Percentiles rank a stretch among this genome's conserved stretches.
Evolutionary conservation across 2,888 invertebrate species (phyloP).

Genomic region (Leucophenga maculata): DNA sequence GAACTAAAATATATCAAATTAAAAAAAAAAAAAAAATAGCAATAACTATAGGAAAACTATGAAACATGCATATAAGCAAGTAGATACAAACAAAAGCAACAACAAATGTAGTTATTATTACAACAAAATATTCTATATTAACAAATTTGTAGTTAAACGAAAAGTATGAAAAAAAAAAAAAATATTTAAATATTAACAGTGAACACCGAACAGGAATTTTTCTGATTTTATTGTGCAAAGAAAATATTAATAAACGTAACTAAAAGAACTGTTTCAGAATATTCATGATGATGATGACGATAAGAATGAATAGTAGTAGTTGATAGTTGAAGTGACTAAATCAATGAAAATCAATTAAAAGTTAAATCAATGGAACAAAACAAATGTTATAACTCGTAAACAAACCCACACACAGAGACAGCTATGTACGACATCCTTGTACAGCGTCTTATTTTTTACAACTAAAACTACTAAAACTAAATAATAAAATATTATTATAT

Average conservation of each 20-base stretch:
- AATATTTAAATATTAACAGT: slow-evolving; percentile 42
- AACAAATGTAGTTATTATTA: slow-evolving; percentile 9
- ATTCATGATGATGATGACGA: slow-evolving; percentile 1
- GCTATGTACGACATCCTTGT: background rate
- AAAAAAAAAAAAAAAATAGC: no score
- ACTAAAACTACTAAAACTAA: slow-evolving; percentile 3
- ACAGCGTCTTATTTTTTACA: slow-evolving; percentile 7
- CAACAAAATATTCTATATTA: slow-evolving; percentile 10
- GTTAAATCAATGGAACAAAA: slow-evolving; percentile 19
- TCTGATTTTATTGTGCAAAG: slow-evolving; percentile 19
- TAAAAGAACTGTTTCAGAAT: slow-evolving; percentile 44
- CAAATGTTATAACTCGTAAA: slow-evolving; percentile 25
- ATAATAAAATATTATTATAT: background rate
- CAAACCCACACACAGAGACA: slow-evolving; percentile 45
- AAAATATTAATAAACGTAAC: slow-evolving; percentile 38
- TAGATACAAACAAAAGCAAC: background rate
- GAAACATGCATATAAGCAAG: no score
- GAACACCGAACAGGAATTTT: slow-evolving; percentile 60
- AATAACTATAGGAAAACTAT: background rate
- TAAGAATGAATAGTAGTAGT: background rate
- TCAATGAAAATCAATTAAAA: slow-evolving; percentile 11
- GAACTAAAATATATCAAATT: background rate
- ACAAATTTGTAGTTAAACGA: slow-evolving; percentile 1
- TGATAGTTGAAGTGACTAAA: no score
- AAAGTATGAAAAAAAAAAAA: slow-evolving; percentile 24